Percentiles rank a stretch among this genome's conserved stretches.
These are phyloP conservation scores for Meta bourneti DNA, from an alignment of 2,888 invertebrate genomes.

Conservation along the genomic window DNA sequence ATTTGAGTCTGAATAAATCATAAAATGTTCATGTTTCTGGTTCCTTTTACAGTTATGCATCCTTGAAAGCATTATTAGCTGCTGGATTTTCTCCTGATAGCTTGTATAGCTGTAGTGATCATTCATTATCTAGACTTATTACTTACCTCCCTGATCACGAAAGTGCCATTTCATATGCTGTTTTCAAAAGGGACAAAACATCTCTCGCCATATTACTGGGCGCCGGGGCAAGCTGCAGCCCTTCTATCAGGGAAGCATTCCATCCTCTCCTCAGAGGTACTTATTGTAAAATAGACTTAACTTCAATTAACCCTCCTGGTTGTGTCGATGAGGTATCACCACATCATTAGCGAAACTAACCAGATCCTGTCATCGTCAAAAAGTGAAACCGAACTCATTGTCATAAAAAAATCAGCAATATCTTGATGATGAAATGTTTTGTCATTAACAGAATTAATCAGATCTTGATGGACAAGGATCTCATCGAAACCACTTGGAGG, in stretches of 20 bases:
- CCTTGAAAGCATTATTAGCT: slow-evolving; percentile 57
- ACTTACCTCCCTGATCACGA: slow-evolving; percentile 43
- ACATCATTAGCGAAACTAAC: neutral
- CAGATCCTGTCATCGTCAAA: neutral
- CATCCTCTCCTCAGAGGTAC: slow-evolving; percentile 68
- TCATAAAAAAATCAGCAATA: neutral
- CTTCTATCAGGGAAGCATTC: slow-evolving; percentile 29
- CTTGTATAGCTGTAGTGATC: slow-evolving; percentile 29
- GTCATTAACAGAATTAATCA: neutral
- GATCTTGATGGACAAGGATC: neutral
- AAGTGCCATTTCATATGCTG: slow-evolving; percentile 62
- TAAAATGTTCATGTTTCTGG: neutral
- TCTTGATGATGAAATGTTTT: neutral
- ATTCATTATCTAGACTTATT: neutral
- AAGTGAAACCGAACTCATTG: neutral
- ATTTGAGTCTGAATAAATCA: neutral
- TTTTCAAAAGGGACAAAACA: slow-evolving; percentile 25
- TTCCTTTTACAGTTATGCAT: slow-evolving; percentile 45
- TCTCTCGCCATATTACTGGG: slow-evolving; percentile 50
- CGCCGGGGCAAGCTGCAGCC: slow-evolving; percentile 60
- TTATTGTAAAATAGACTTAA: neutral
- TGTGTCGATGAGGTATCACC: neutral
- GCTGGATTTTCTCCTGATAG: slow-evolving; percentile 73
- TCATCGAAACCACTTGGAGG: too few relatives aligned
- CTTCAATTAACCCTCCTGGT: neutral